Evolutionary conservation across 2,888 invertebrate genomes (phyloP).

Genomic region (Drosophila ustulata): DNA sequence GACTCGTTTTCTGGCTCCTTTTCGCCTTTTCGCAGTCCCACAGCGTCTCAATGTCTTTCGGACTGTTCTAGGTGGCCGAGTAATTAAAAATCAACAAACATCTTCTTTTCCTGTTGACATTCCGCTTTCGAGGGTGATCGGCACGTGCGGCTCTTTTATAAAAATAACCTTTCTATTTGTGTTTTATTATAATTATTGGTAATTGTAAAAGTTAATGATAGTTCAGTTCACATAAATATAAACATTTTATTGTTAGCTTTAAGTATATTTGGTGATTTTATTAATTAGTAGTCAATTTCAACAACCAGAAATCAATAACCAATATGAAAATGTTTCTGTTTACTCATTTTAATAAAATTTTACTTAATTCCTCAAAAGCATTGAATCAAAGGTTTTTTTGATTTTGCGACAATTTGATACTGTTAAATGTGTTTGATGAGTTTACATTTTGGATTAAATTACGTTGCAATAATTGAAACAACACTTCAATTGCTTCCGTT

Average conservation of each 20-base stretch:
- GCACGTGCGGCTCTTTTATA: conserved; percentile 30
- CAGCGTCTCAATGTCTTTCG: conserved; percentile 43
- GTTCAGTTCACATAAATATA: not conserved
- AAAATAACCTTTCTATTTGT: conserved; percentile 5
- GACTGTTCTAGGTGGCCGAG: conserved; percentile 36
- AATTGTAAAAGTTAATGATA: not conserved
- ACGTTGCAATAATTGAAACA: not conserved
- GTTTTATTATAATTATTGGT: conserved; percentile 3
- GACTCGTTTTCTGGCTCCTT: conserved; percentile 1
- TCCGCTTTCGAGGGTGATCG: conserved; percentile 23
- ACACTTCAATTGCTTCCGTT: not conserved
- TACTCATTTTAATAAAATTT: not conserved
- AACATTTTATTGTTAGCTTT: not conserved
- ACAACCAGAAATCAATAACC: not conserved
- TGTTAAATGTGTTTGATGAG: not conserved
- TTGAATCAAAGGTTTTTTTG: too few relatives aligned
- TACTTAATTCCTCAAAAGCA: not conserved
- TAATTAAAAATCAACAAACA: conserved; percentile 75
- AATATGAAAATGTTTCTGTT: not conserved
- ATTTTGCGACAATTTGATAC: not conserved
- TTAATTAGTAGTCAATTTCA: not conserved
- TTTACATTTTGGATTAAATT: not conserved
- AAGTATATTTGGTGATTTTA: not conserved
- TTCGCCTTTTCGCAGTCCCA: not conserved
- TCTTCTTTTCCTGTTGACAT: conserved; percentile 28